Percentiles rank a stretch among this genome's conserved stretches.
These are phyloP conservation scores for Drosophila falleni DNA, from an alignment of 2,888 invertebrate species.

Conservation along the genomic window DNA sequence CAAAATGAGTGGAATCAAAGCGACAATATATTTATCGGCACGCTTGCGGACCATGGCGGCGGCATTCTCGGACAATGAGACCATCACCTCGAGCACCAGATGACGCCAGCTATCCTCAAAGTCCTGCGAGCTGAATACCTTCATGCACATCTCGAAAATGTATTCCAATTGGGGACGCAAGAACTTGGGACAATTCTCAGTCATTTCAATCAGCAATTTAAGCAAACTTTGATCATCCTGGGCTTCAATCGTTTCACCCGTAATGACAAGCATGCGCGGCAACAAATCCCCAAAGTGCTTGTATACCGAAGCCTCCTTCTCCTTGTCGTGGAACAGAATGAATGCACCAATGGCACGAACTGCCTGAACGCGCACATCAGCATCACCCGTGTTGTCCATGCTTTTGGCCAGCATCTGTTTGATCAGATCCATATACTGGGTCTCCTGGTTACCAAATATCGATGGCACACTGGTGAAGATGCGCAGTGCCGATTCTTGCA, in stretches of 20 bases:
- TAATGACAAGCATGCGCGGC: constrained; percentile 90
- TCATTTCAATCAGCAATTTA: constrained; percentile 97
- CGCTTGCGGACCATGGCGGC: constrained; percentile 98
- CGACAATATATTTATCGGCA: constrained; percentile 92
- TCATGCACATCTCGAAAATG: constrained; percentile 95
- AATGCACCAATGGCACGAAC: constrained; percentile 95
- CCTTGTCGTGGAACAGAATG: constrained; percentile 92
- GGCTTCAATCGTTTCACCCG: constrained; percentile 92
- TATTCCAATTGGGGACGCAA: constrained; percentile 93
- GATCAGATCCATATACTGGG: constrained; percentile 95
- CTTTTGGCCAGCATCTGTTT: constrained; percentile 97
- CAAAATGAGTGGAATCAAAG: constrained; percentile 93
- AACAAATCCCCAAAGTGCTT: constrained; percentile 95
- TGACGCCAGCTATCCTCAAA: constrained; percentile 94
- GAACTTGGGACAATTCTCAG: constrained; percentile 96
- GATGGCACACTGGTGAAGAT: constrained; percentile 99
- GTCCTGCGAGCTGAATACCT: constrained; percentile 89
- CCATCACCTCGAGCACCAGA: constrained; percentile 94
- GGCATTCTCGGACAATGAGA: constrained; percentile 94
- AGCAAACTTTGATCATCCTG: constrained; percentile 95
- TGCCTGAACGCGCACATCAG: constrained; percentile 92
- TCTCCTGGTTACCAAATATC: constrained; percentile 98
- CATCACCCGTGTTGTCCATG: constrained; percentile 90
- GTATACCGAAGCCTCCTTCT: constrained; percentile 95
- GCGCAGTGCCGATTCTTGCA: constrained; percentile 96